Evolutionary conservation across 2,888 invertebrate species (phyloP), one percentile per base, ranked within the genome.

Genomic region (Aelia acuminata): DNA sequence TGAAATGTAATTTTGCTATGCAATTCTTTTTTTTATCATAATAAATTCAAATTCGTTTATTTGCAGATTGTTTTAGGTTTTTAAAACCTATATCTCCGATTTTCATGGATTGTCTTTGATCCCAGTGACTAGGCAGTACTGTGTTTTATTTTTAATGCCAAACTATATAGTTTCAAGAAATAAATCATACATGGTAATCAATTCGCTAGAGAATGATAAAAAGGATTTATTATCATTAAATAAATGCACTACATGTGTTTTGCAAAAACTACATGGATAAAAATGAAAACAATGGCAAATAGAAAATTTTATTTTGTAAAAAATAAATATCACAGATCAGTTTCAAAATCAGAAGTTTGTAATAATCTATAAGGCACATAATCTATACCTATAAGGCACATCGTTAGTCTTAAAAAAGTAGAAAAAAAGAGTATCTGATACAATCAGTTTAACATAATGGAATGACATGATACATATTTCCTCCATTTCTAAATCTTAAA

Each of bases 311-410:
- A 63, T 63, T 63, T 63, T 63, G 63, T 63, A 63, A 63, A 57
- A 57, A 35, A 31, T 63, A 63, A 63, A 31, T 63, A 63, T 63
- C 63, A 63, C 63, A 63, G 63, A 63, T 31, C 63, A 63, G 63
- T 63, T 63, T 31, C 31, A 63, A 63, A 57, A 18, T 63, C 3
- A 63, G 15, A 31, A 31, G 31, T 63, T 18, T 31, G 31, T 31
- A 31, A 35, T 63, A 63, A 63, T 63, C 26, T 63, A 11, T 26
- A 63, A 63, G 63, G 63, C 63, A 63, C 63, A 63, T 31, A 3
- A 63, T 63, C n/a, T n/a, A n/a, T n/a, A 63, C 31, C 26, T 63
- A 11, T 26, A 63, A 63, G 63, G 63, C 63, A 63, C 63, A 63
- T 31, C 3, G 31, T 63, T 63, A 63, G 31, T 63, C 63, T 63